Conservation (phyloP, 2,113 vertebrate genomes). For the Ciconia maguari region DNA sequence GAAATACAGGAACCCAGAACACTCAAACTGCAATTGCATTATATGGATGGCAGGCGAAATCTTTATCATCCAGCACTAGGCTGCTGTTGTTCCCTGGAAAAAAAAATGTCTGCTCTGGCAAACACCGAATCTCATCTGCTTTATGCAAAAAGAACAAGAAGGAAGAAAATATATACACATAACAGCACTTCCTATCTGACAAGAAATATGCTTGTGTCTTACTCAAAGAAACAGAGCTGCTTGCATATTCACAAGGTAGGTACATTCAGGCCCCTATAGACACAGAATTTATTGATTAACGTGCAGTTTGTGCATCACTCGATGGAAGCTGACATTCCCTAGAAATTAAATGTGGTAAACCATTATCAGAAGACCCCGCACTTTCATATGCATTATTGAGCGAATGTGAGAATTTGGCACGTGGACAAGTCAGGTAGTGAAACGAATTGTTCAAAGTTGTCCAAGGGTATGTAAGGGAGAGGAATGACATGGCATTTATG, state of each 20-base stretch:
- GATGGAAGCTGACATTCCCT: slow-evolving; percentile 19
- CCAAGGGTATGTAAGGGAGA: background rate
- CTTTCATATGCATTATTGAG: slow-evolving; percentile 45
- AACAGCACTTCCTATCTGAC: background rate
- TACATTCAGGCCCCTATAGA: slow-evolving; percentile 25
- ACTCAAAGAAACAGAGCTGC: background rate
- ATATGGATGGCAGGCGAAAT: background rate
- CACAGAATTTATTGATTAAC: slow-evolving; percentile 52
- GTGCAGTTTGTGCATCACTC: slow-evolving; percentile 32
- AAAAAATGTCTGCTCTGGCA: slow-evolving; percentile 24
- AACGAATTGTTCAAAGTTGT: background rate
- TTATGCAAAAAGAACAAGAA: slow-evolving; percentile 50
- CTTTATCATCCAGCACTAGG: slow-evolving; percentile 9
- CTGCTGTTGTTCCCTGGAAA: background rate
- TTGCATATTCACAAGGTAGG: slow-evolving; percentile 59
- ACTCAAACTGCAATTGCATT: background rate
- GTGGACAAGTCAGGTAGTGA: background rate
- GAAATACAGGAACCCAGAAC: background rate
- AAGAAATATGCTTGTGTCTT: slow-evolving; percentile 46
- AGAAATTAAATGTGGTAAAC: slow-evolving; percentile 42
- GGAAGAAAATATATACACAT: background rate
- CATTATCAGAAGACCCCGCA: background rate
- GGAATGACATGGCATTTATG: background rate
- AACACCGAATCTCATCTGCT: background rate
- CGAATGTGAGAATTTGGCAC: background rate